Conservation (phyloP, 1,140 invertebrate species). For the Drosophila takahashii region DNA sequence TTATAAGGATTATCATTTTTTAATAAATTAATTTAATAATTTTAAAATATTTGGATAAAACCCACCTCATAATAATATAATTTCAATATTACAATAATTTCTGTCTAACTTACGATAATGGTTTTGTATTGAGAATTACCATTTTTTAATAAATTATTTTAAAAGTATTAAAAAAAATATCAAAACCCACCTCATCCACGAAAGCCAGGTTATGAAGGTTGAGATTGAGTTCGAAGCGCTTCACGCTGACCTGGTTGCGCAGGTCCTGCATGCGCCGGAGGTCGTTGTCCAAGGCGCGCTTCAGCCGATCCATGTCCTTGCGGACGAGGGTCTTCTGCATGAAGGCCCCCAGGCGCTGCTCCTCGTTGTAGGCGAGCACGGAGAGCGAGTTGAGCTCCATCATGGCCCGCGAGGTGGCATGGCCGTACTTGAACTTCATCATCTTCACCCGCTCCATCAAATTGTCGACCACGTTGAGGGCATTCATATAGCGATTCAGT, state of each 20-base stretch:
- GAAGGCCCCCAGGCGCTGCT: constrained; percentile 19
- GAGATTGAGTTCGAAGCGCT: constrained; percentile 39
- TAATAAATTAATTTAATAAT: too few species aligned
- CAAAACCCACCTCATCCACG: constrained; percentile 17
- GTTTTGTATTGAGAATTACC: too few species aligned
- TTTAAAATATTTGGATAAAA: too few species aligned
- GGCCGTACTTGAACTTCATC: constrained; percentile 16
- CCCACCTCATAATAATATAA: constrained; percentile 28
- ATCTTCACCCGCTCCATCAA: constrained; percentile 21
- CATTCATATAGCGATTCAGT: not conserved
- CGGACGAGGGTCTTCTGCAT: constrained; percentile 24
- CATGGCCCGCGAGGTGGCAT: constrained; percentile 1
- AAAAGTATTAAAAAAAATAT: too few species aligned
- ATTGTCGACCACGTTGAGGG: constrained; percentile 15
- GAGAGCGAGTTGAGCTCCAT: constrained; percentile 14
- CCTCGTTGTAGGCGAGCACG: constrained; percentile 19
- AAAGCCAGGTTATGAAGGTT: constrained; percentile 34
- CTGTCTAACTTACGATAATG: too few species aligned
- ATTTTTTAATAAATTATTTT: too few species aligned
- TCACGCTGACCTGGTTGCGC: constrained; percentile 36
- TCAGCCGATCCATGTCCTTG: constrained; percentile 28
- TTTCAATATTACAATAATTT: too few species aligned
- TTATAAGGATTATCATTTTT: not conserved
- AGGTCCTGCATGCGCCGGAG: constrained; percentile 28
- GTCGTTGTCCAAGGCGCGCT: constrained; percentile 24